Percentiles rank a stretch among this genome's conserved stretches.
Conservation (phyloP, 2,113 vertebrate species). For the Artemisiospiza belli region DNA sequence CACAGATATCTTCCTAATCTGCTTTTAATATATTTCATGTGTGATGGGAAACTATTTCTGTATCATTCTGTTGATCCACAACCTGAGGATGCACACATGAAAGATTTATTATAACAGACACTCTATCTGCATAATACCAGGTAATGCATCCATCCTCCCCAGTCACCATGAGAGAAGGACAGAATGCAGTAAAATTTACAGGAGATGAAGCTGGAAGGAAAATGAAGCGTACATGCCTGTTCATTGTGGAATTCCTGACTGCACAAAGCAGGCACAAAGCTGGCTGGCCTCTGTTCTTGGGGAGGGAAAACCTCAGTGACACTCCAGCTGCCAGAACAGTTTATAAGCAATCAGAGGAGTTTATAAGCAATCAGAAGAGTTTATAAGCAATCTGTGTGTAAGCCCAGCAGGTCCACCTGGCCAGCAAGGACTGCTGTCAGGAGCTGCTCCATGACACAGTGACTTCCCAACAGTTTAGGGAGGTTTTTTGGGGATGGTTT, state of each 20-base stretch:
- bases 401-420: background rate
- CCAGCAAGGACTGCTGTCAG: background rate
- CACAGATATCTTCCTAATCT: background rate
- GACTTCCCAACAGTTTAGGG: background rate
- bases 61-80: background rate
- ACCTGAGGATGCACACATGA: background rate
- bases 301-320: background rate
- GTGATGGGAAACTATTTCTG: background rate
- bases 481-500: accelerated
- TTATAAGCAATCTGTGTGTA: background rate
- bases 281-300: background rate
- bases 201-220: background rate
- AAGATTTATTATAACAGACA: background rate
- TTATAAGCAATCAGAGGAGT: background rate
- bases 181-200: background rate
- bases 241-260: background rate
- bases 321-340: background rate
- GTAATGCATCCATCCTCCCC: background rate
- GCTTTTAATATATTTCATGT: background rate
- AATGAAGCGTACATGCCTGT: background rate
- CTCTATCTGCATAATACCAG: background rate
- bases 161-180: background rate
- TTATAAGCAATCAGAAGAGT: background rate
- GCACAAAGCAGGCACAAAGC: background rate
- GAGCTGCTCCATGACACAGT: background rate